Conservation (phyloP, 2,888 invertebrate species). For the Marronus borbonicus region DNA sequence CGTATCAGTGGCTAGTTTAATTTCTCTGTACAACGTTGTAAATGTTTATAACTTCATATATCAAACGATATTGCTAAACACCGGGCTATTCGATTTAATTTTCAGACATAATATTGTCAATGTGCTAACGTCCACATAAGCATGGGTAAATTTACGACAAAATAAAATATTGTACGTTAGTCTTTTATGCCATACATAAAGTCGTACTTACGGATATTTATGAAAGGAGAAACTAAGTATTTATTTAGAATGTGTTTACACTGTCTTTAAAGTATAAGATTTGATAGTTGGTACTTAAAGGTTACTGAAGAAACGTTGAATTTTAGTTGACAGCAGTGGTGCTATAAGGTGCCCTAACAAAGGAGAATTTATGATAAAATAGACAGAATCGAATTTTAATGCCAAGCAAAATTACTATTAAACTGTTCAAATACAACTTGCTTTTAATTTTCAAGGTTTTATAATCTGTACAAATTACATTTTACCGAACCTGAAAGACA, state of each 20-base stretch:
- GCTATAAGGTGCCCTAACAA: too few species aligned
- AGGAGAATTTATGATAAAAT: too few species aligned
- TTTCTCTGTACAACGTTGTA: neutral
- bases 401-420: too few species aligned
- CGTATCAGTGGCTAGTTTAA: neutral
- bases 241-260: slow-evolving; percentile 1
- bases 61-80: neutral
- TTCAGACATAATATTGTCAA: neutral
- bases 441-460: too few species aligned
- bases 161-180: neutral
- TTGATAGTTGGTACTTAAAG: too few species aligned
- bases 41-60: slow-evolving; percentile 23
- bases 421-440: too few species aligned
- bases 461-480: too few species aligned
- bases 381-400: too few species aligned
- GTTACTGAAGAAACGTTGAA: too few species aligned
- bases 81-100: too few species aligned
- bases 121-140: neutral
- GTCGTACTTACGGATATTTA: neutral
- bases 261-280: neutral
- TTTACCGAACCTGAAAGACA: too few species aligned
- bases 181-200: neutral
- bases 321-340: too few species aligned
- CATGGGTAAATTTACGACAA: slow-evolving; percentile 8
- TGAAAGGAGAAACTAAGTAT: neutral